Evolutionary conservation across 2,888 invertebrate genomes (phyloP), one percentile per base, ranked within the genome.

Genomic region (Tenodera sinensis): DNA sequence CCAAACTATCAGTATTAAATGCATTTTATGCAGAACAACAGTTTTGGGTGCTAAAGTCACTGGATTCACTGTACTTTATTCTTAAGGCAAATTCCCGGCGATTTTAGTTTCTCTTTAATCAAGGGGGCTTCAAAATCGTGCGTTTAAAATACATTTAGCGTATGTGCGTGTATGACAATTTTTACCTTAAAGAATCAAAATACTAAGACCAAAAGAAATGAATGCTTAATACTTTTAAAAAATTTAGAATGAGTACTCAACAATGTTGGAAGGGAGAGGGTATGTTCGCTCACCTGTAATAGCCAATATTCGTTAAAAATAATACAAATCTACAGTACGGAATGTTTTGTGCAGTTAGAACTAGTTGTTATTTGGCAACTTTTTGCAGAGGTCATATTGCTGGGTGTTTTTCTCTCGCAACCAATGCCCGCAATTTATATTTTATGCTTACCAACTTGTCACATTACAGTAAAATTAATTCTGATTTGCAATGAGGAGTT

Each of bases 281-380:
- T 71, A 86, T 86, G 20, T 28, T 86, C 71, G 54, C 54, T 71
- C 54, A 71, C 54, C 54, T 71, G 54, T 20, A 71, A 71, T 86
- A 86, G 86, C 86, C 71, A 86, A 86, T 71, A 81, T 28, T 81
- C 30, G 47, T 28, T 86, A 86, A 86, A 88, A 71, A 83, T 14
- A 83, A 88, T 30, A 85, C 54, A 27, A 42, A 71, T 83, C 88
- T 83, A 85, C 30, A 81, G 90, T 91, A 90, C 91, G 93, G 94
- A 94, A 94, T 94, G 94, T 93, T 93, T 92, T 92, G 92, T 92
- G 92, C 92, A 92, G 92, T 92, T 91, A 93, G 93, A 92, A 92
- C 93, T 92, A 92, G 92, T 92, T 93, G 93, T 94, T 94, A 94
- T 94, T 94, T 94, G 94, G 94, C 94, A 94, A 94, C 93, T 93